These are phyloP conservation scores for Lasioglossum zephyrum DNA, from an alignment of 2,888 invertebrate species.

Conservation along the genomic window DNA sequence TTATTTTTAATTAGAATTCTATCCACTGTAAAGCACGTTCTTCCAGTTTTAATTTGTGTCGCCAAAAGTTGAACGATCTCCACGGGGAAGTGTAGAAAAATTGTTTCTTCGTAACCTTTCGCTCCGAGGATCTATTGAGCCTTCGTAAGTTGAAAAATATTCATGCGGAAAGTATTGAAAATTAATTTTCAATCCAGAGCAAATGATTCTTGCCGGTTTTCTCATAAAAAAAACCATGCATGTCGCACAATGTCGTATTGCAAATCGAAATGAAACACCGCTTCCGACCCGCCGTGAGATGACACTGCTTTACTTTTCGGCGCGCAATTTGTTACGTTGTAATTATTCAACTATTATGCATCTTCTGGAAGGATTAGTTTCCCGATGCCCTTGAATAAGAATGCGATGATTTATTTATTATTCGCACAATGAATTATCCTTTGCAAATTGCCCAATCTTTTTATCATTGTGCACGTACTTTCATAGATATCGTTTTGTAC, in stretches of 20 bases:
- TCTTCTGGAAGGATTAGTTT: not conserved
- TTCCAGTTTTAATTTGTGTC: no score
- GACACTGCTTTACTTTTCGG: not conserved
- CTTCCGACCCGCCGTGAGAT: not conserved
- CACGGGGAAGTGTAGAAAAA: no score
- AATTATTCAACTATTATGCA: not conserved
- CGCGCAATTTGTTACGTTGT: not conserved
- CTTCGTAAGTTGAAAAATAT: no score
- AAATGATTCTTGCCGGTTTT: no score
- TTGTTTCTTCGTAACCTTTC: no score
- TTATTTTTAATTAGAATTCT: no score
- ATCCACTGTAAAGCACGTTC: no score
- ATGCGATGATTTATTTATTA: not conserved
- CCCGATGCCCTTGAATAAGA: not conserved
- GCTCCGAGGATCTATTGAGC: no score
- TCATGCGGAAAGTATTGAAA: no score
- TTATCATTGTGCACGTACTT: not conserved
- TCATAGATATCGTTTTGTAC: conserved; percentile 1
- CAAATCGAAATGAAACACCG: not conserved
- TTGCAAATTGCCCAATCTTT: not conserved
- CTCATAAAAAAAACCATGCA: no score
- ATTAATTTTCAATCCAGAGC: no score
- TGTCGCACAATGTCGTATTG: not conserved
- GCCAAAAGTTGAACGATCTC: no score
- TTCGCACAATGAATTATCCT: not conserved